Conservation (phyloP, 2,113 vertebrate species). For the Mormyrus iriodes region DNA sequence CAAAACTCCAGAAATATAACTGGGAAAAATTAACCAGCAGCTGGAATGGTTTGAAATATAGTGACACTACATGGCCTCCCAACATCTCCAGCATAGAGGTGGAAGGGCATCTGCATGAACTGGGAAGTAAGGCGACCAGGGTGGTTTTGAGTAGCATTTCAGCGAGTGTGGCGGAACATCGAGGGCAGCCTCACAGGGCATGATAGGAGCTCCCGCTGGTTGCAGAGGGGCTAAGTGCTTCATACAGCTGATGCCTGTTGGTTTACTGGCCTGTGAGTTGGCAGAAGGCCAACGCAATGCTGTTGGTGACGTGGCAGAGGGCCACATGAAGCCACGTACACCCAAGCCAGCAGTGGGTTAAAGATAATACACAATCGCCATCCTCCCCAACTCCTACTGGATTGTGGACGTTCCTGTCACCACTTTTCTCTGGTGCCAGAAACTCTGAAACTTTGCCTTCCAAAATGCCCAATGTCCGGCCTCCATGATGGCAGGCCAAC, state of each 20-base stretch:
- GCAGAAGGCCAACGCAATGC: not conserved
- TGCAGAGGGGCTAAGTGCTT: not conserved
- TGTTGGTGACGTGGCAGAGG: not conserved
- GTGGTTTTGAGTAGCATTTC: not conserved
- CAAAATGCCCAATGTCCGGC: not conserved
- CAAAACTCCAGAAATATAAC: not conserved
- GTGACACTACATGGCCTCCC: not conserved
- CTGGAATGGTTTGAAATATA: slow-evolving; percentile 19
- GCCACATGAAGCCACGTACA: not conserved
- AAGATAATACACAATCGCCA: not conserved
- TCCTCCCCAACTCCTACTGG: not conserved
- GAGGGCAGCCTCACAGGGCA: not conserved
- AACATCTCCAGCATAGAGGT: not conserved
- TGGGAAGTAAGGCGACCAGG: not conserved
- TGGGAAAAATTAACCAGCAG: not conserved
- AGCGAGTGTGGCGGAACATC: not conserved
- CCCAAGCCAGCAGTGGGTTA: not conserved
- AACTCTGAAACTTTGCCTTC: not conserved
- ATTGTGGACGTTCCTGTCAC: not conserved
- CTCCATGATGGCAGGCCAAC: not conserved
- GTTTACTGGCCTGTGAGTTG: not conserved
- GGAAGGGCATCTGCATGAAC: not conserved
- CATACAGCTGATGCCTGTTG: not conserved
- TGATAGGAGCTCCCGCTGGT: not conserved
- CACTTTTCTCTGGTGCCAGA: not conserved